phyloP scores from a whole-genome alignment of 2,797 vertebrate species.

The Tachyglossus aculeatus region DNA sequence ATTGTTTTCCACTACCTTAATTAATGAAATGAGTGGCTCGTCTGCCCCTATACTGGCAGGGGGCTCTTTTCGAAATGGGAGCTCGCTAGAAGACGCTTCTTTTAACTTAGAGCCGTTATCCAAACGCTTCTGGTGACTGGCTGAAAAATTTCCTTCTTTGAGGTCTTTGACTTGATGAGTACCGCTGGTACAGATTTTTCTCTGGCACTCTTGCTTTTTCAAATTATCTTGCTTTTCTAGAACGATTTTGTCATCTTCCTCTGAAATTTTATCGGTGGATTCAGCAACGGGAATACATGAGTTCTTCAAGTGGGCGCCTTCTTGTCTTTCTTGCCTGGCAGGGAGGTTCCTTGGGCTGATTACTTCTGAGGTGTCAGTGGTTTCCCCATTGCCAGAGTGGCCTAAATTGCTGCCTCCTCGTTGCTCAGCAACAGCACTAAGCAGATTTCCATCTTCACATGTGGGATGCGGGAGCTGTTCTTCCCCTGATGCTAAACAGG shows the following conservation, averaged over 20 bases:
- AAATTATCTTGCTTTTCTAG: conserved; percentile 30
- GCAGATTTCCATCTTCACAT: background rate
- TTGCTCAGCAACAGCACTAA: background rate
- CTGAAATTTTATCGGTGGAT: conserved; percentile 32
- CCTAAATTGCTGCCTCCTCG: background rate
- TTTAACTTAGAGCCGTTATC: conserved; percentile 11
- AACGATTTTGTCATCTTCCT: conserved; percentile 24
- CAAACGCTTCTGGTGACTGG: conserved; percentile 11
- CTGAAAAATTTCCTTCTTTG: conserved; percentile 21
- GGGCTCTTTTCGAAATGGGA: conserved; percentile 33
- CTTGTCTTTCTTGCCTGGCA: background rate
- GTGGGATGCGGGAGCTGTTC: background rate
- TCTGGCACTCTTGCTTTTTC: conserved; percentile 27
- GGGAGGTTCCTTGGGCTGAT: background rate
- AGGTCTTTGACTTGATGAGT: background rate
- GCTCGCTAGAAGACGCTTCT: conserved; percentile 13
- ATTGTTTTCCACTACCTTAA: conserved; percentile 9
- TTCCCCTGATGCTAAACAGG: background rate
- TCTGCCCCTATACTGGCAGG: background rate
- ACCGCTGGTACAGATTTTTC: conserved; percentile 18
- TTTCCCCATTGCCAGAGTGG: conserved; percentile 29
- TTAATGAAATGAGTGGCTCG: conserved; percentile 17
- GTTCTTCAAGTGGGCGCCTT: conserved; percentile 2
- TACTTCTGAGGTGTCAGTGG: conserved; percentile 24
- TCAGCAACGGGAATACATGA: conserved; percentile 36